Conservation (phyloP, 2,888 invertebrate genomes). For the Cryptus viduatorius region DNA sequence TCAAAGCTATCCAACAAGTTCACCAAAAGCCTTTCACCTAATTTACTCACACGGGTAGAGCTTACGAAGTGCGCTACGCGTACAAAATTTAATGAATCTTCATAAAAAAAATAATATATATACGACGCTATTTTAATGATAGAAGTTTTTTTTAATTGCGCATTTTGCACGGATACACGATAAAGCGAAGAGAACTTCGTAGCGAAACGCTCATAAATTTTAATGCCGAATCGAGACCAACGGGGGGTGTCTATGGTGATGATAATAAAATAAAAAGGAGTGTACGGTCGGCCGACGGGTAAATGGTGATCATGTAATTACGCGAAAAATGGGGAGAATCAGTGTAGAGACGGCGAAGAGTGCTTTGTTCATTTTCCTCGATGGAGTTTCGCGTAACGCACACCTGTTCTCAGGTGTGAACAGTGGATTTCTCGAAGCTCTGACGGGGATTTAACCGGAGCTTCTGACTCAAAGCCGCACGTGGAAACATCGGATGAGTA, state of each 20-base stretch:
- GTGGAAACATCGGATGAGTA: neutral
- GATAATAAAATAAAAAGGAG: slow-evolving; percentile 2
- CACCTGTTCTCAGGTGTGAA: neutral
- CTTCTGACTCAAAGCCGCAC: neutral
- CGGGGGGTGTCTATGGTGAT: neutral
- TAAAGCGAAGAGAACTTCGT: neutral
- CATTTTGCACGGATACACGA: neutral
- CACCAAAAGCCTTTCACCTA: slow-evolving; percentile 5
- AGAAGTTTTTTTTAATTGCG: neutral
- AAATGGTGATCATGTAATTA: slow-evolving; percentile 12
- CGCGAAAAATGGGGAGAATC: neutral
- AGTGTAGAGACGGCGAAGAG: neutral
- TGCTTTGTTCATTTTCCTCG: neutral
- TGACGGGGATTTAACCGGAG: slow-evolving; percentile 24
- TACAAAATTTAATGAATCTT: slow-evolving; percentile 8
- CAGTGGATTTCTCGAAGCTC: neutral
- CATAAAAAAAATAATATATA: slow-evolving; percentile 6
- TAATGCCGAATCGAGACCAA: neutral
- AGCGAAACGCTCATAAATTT: slow-evolving; percentile 28
- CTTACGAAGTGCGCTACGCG: neutral
- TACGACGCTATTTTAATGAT: neutral
- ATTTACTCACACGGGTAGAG: neutral
- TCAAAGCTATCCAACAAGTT: slow-evolving; percentile 21
- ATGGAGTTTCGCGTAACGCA: neutral
- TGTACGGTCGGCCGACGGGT: slow-evolving; percentile 5